A percentile compares a stretch with the other conserved stretches of the same genome.
These are phyloP conservation scores for Chaetodon trifasciatus DNA, from an alignment of 2,797 vertebrate genomes.

Conservation along the genomic window DNA sequence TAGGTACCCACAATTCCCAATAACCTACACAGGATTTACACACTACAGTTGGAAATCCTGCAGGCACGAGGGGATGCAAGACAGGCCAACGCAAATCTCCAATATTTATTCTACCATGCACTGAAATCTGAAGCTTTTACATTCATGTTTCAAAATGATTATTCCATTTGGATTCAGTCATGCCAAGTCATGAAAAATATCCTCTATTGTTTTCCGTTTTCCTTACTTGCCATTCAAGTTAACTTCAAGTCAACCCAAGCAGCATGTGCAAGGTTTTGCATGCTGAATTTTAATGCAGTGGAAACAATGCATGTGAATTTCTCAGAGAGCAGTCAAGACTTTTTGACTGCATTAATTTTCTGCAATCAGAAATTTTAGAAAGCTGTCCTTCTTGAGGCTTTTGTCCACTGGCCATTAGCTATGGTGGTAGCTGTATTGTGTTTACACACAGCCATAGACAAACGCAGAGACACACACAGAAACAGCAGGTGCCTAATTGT, in stretches of 20 bases:
- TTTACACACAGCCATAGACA: background rate
- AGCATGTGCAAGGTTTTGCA: background rate
- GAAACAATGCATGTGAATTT: background rate
- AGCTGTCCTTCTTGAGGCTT: background rate
- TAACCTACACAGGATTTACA: too few relatives aligned
- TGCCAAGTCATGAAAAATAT: background rate
- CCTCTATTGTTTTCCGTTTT: background rate
- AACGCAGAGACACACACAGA: background rate
- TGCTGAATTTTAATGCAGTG: background rate
- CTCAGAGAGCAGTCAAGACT: background rate
- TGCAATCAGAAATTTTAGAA: background rate
- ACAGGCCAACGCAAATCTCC: background rate
- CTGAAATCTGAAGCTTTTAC: background rate
- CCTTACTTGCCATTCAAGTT: too few relatives aligned
- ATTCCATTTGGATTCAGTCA: background rate
- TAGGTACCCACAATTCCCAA: too few relatives aligned
- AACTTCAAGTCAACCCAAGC: too few relatives aligned
- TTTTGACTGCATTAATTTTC: background rate
- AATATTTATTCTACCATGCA: background rate
- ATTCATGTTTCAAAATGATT: background rate
- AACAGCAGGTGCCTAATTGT: slow-evolving; percentile 44
- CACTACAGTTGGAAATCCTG: background rate
- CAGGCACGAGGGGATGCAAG: too few relatives aligned
- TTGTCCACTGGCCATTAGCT: background rate
- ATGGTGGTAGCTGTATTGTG: background rate